These are phyloP conservation scores for Empidonax traillii DNA, from an alignment of 2,113 vertebrate species.

Conservation along the genomic window DNA sequence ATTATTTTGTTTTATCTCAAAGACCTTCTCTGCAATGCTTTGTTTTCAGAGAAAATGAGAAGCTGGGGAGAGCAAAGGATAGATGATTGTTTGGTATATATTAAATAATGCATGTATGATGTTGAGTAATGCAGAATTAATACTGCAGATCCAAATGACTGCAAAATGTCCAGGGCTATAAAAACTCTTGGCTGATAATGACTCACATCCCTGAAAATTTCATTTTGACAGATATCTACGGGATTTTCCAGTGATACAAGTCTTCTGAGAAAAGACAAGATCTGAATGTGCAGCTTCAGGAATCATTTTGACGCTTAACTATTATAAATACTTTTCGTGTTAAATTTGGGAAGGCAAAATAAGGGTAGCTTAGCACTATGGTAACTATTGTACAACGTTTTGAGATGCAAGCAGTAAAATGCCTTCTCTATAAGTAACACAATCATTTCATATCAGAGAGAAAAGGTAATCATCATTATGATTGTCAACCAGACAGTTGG, in stretches of 20 bases:
- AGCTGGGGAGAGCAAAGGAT: neutral
- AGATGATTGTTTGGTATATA: neutral
- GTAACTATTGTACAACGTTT: neutral
- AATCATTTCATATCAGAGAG: neutral
- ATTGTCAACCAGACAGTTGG: neutral
- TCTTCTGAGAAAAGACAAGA: conserved; percentile 40
- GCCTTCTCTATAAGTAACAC: neutral
- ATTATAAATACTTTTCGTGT: neutral
- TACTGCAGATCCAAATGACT: neutral
- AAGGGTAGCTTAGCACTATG: neutral
- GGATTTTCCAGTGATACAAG: conserved; percentile 45
- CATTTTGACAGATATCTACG: conserved; percentile 59
- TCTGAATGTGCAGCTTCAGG: conserved; percentile 18
- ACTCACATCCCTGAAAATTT: conserved; percentile 59
- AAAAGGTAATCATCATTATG: neutral
- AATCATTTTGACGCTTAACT: conserved; percentile 41
- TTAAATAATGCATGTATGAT: conserved; percentile 17
- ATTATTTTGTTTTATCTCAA: conserved; percentile 20
- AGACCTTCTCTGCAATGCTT: neutral
- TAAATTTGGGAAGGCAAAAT: conserved; percentile 20
- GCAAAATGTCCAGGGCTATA: conserved; percentile 42
- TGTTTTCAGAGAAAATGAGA: conserved; percentile 41
- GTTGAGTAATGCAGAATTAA: neutral
- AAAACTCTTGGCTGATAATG: conserved; percentile 52
- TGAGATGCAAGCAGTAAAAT: neutral